Conservation (phyloP, 2,113 vertebrate genomes). For the Odocoileus virginianus region DNA sequence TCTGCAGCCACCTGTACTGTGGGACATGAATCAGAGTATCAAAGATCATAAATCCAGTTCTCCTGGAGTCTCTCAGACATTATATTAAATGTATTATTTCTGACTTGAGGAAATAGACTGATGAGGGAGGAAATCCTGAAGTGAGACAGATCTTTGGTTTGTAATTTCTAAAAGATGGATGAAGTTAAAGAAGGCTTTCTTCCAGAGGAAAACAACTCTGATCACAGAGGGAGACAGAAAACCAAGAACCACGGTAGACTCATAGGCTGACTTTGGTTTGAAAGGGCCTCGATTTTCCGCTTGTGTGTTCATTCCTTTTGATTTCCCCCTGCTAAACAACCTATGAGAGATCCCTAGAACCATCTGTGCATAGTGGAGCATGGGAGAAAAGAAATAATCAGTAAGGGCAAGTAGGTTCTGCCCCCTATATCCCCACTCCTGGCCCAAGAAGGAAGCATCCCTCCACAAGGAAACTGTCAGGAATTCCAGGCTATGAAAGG, state of each 20-base stretch:
- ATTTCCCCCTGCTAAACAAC: fast-evolving
- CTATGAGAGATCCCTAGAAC: neutral
- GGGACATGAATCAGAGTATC: neutral
- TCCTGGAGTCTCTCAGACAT: neutral
- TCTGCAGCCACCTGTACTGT: neutral
- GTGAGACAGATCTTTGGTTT: neutral
- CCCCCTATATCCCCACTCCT: neutral
- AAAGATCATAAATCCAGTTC: neutral
- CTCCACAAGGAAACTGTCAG: neutral
- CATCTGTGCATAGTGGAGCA: fast-evolving
- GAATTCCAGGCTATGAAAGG: neutral
- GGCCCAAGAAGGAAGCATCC: neutral
- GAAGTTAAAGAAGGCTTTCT: neutral
- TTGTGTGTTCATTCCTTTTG: neutral
- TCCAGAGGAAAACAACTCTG: neutral
- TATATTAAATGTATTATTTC: neutral
- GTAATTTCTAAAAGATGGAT: neutral
- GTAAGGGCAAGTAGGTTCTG: neutral
- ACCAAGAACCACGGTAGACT: neutral
- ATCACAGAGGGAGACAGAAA: neutral
- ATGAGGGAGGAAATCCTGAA: neutral
- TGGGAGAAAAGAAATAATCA: neutral
- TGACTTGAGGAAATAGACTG: neutral
- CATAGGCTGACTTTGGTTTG: neutral
- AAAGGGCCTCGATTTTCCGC: neutral